Evolutionary conservation across 2,888 invertebrate species (phyloP).

Genomic region (Brassicogethes aeneus): DNA sequence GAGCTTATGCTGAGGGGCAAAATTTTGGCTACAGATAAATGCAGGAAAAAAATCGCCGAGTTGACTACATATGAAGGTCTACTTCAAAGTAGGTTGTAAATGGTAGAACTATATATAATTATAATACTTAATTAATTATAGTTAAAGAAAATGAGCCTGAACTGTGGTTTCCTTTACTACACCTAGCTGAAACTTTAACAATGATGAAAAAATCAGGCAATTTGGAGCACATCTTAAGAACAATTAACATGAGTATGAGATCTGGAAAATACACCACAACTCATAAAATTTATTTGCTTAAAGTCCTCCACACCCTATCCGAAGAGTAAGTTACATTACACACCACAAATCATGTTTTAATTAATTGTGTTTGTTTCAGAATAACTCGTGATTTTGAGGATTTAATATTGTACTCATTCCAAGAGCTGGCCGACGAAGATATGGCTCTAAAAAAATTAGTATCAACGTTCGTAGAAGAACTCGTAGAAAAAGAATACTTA

Average conservation of each 20-base stretch:
- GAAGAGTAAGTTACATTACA: slow-evolving; percentile 17
- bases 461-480: slow-evolving; percentile 19
- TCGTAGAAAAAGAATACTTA: slow-evolving; percentile 20
- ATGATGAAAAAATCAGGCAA: neutral
- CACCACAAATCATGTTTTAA: slow-evolving; percentile 2
- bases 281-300: slow-evolving; percentile 17
- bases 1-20: neutral
- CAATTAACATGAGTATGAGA: neutral
- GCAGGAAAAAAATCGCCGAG: neutral
- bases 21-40: neutral
- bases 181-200: neutral
- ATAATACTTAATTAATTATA: too few relatives aligned
- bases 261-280: slow-evolving; percentile 3
- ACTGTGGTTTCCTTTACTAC: neutral
- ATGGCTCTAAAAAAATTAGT: slow-evolving; percentile 18
- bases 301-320: slow-evolving; percentile 19
- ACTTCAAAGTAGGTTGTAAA: neutral
- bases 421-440: slow-evolving; percentile 16
- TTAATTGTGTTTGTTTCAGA: slow-evolving; percentile 14
- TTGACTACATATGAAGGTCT: neutral
- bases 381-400: slow-evolving; percentile 22
- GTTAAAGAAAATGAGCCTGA: neutral
- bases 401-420: slow-evolving; percentile 17
- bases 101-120: too few relatives aligned
- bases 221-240: neutral